Base-by-base conservation (phyloP, 2,797 vertebrate genomes). In the Gallinago nigripennis region DNA sequence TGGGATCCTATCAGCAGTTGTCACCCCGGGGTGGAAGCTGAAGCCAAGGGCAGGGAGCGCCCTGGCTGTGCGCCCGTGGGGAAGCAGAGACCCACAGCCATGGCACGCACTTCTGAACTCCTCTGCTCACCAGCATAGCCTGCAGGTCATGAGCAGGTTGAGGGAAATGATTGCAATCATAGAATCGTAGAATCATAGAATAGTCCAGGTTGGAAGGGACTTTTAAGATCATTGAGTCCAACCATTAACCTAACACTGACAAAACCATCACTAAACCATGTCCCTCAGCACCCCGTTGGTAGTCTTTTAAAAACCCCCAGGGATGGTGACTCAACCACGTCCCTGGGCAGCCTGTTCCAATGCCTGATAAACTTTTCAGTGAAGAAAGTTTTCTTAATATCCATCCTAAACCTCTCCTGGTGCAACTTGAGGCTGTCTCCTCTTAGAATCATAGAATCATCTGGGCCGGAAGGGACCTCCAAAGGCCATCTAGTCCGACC, bases 51-150 rank as follows among this genome's bases (percentile, higher is more conserved):
- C 12, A 11, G 37, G 61, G 30, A 57, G 30, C 7, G 8, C 18
- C 39, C 25, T 2, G 6, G 28, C 46, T 27, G 7, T 27, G 66
- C 2, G 2, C 45, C 33, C 1, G 0, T 0, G 0, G n/a, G 39
- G 31, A 71, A 43, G 7, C 0, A 0, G 7, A 8, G 39, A 6
- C 58, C 46, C 0, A 0, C 0, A 2, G 61, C 37, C 9, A 5
- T 20, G n/a, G 27, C n/a, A 21, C 0, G 0, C 17, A 11, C 31
- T 43, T 50, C 56, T 77, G 46, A 88, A 9, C 43, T n/a, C 18
- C 15, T 30, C 3, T 1, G 39, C 39, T 48, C 20, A 20, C 0
- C 1, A 10, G 48, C 6, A 3, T 10, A 37, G 51, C 46, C 57
- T 45, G 76, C 30, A 31, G 58, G 58, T 54, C 6, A 1, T 12